These are phyloP conservation scores for Loripinus fragilis DNA, from an alignment of 2,888 invertebrate genomes.

Conservation along the genomic window DNA sequence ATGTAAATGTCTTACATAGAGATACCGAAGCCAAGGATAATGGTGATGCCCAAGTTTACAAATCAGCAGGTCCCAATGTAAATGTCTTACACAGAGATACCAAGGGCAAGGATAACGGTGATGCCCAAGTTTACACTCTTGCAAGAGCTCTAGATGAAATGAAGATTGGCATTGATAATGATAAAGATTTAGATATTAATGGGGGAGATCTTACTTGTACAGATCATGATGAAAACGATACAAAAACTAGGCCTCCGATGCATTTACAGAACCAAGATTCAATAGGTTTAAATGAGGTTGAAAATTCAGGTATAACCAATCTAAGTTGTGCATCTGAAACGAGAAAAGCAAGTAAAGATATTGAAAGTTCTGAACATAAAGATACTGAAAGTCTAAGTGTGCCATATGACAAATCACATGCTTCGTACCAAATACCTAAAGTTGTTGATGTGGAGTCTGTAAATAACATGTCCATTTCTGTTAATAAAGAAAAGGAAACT, in stretches of 20 bases:
- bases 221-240: background rate
- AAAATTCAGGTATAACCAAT: background rate
- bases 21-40: background rate
- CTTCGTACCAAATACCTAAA: too few species aligned
- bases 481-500: background rate
- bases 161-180: conserved; percentile 10
- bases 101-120: background rate
- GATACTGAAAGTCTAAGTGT: background rate
- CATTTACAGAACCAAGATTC: too few species aligned
- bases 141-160: conserved; percentile 35
- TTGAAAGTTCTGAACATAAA: background rate
- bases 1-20: conserved; percentile 25
- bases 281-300: too few species aligned
- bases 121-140: conserved; percentile 24
- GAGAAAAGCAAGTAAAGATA: too few species aligned
- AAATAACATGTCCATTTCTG: too few species aligned
- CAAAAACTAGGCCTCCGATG: background rate
- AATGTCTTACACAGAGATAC: background rate
- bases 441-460: too few species aligned
- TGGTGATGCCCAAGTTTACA: background rate
- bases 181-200: background rate
- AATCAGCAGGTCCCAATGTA: background rate
- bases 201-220: background rate
- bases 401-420: background rate
- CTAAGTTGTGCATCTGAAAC: background rate